Percentiles rank a stretch among this genome's conserved stretches.
These are phyloP conservation scores for Lithophane ornitopus DNA, from an alignment of 2,888 invertebrate species.

Conservation along the genomic window DNA sequence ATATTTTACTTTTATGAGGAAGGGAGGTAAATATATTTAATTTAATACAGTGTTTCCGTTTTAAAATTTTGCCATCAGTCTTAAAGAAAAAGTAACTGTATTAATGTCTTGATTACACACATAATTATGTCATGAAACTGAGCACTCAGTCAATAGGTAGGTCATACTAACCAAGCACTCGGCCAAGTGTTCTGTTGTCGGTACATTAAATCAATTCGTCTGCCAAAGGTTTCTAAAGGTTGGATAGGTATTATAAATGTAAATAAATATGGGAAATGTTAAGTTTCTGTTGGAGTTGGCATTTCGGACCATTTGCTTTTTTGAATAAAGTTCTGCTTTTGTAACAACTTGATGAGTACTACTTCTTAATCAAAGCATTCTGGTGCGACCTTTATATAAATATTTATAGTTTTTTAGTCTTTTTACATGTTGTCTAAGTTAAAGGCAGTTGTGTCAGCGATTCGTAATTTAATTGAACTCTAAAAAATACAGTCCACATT, in stretches of 20 bases:
- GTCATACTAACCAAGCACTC: not conserved
- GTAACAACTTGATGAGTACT: not conserved
- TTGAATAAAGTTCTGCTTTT: not conserved
- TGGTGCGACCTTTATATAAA: too few relatives aligned
- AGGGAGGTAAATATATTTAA: not conserved
- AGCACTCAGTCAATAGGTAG: not conserved
- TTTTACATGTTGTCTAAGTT: too few relatives aligned
- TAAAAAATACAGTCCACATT: too few relatives aligned
- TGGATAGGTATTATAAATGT: not conserved
- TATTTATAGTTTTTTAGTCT: too few relatives aligned
- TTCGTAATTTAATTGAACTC: too few relatives aligned
- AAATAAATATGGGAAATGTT: not conserved
- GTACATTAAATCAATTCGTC: not conserved
- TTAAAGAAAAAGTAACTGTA: not conserved
- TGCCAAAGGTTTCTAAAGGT: not conserved
- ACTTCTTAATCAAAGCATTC: not conserved
- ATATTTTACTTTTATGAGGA: not conserved
- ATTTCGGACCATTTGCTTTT: not conserved
- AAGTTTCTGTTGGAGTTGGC: not conserved
- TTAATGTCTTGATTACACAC: not conserved
- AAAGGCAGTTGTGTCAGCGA: too few relatives aligned
- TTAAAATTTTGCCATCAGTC: too few relatives aligned
- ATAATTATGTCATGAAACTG: not conserved
- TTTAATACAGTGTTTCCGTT: not conserved
- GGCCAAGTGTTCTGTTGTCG: not conserved